phyloP scores from a whole-genome alignment of 1,140 invertebrate species.

The Brevipalpus yothersi region DNA sequence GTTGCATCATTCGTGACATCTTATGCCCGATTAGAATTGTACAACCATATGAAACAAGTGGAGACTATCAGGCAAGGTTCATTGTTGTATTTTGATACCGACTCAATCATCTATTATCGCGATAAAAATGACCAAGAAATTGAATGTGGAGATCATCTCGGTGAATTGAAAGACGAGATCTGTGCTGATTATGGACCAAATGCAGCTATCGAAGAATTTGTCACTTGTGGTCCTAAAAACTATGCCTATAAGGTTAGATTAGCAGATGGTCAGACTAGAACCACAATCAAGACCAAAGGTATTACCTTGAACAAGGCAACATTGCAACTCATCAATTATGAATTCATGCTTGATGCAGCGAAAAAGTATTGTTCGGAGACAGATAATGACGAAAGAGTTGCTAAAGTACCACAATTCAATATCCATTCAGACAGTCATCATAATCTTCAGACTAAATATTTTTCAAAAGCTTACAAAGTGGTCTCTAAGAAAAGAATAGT shows the following conservation, averaged over 20 bases:
- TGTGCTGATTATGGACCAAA: no score
- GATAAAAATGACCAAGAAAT: background rate
- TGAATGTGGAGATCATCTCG: background rate
- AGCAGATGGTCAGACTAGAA: background rate
- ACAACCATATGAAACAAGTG: background rate
- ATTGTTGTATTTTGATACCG: background rate
- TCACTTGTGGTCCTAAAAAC: background rate
- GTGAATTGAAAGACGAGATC: background rate
- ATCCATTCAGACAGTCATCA: background rate
- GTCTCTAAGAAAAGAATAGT: background rate
- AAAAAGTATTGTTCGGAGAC: background rate
- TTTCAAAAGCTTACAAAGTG: background rate
- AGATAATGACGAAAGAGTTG: background rate
- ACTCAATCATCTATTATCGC: background rate
- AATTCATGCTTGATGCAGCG: no score
- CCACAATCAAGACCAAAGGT: no score
- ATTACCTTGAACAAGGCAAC: no score
- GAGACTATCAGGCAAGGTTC: background rate
- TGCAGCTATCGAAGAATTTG: background rate
- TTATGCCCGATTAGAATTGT: background rate
- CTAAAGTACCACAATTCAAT: background rate
- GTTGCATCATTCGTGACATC: constrained; percentile 1
- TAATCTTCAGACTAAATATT: no score
- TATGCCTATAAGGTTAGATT: background rate
- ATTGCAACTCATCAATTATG: background rate